Evolutionary conservation across 2,113 vertebrate species (phyloP).

Genomic region (Mohoua ochrocephala): DNA sequence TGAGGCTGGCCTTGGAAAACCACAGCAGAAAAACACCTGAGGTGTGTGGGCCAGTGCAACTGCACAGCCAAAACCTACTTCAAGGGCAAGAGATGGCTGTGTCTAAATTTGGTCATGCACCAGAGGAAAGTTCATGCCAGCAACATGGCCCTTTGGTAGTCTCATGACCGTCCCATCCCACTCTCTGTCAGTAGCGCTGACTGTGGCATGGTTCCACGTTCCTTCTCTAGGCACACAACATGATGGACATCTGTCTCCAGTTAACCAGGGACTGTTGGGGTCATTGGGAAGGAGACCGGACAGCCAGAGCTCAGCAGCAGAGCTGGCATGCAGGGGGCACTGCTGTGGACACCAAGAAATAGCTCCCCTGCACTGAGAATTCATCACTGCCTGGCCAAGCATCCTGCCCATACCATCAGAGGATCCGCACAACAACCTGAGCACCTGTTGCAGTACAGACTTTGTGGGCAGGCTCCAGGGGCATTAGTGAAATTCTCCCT

Average conservation of each 20-base stretch:
- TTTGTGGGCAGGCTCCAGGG: neutral
- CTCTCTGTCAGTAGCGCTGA: neutral
- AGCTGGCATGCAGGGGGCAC: neutral
- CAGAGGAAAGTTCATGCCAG: neutral
- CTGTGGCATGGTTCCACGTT: neutral
- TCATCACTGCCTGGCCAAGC: neutral
- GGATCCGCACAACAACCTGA: neutral
- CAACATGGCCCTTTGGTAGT: neutral
- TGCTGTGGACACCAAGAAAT: neutral
- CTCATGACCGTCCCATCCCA: neutral
- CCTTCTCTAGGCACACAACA: neutral
- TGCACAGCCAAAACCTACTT: neutral
- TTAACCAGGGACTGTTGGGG: neutral
- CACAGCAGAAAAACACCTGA: neutral
- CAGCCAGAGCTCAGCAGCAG: neutral
- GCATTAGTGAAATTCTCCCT: neutral
- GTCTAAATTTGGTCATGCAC: neutral
- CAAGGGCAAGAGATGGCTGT: neutral
- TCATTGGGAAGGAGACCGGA: neutral
- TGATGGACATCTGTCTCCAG: neutral
- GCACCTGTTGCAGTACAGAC: accelerated
- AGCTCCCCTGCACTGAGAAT: neutral
- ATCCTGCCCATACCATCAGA: neutral
- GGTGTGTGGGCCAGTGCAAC: neutral
- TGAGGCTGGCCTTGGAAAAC: neutral